Conservation (phyloP, 2,888 invertebrate species). For the Sinohyriopsis cumingii region DNA sequence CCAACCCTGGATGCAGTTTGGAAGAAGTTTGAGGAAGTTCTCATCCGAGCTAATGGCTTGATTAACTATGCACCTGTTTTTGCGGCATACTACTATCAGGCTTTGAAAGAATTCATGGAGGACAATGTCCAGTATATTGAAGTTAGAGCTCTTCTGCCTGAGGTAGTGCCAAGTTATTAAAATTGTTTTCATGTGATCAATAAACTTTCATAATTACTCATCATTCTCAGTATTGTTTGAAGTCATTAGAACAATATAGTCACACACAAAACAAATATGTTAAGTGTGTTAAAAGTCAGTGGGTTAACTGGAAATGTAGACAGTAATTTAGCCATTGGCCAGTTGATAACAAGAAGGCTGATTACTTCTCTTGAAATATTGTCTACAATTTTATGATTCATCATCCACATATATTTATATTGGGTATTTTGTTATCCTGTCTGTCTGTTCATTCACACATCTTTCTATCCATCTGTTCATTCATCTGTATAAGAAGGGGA, state of each 20-base stretch:
- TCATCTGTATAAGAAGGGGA: too few relatives aligned
- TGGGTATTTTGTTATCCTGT: too few relatives aligned
- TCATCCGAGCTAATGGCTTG: slow-evolving; percentile 51
- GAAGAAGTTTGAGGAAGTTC: slow-evolving; percentile 50
- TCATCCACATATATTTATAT: too few relatives aligned
- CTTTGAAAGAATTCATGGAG: slow-evolving; percentile 49
- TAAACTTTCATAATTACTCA: neutral
- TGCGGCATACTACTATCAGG: slow-evolving; percentile 56
- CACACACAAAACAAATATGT: neutral
- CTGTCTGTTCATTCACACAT: too few relatives aligned
- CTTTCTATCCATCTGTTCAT: too few relatives aligned
- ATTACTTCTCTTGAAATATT: too few relatives aligned
- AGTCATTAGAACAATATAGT: neutral
- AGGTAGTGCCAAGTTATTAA: slow-evolving; percentile 35
- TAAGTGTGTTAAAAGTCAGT: neutral
- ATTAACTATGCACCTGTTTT: slow-evolving; percentile 60
- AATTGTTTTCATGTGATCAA: neutral
- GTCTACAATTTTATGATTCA: too few relatives aligned
- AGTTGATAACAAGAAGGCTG: too few relatives aligned
- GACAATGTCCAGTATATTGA: slow-evolving; percentile 69
- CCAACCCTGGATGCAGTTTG: slow-evolving; percentile 53
- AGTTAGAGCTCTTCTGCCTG: slow-evolving; percentile 51
- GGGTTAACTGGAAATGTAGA: neutral
- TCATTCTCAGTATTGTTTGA: neutral
- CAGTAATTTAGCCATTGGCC: neutral